These are phyloP conservation scores for Ceratosolen fusciceps DNA, from an alignment of 1,140 invertebrate genomes.

Conservation along the genomic window DNA sequence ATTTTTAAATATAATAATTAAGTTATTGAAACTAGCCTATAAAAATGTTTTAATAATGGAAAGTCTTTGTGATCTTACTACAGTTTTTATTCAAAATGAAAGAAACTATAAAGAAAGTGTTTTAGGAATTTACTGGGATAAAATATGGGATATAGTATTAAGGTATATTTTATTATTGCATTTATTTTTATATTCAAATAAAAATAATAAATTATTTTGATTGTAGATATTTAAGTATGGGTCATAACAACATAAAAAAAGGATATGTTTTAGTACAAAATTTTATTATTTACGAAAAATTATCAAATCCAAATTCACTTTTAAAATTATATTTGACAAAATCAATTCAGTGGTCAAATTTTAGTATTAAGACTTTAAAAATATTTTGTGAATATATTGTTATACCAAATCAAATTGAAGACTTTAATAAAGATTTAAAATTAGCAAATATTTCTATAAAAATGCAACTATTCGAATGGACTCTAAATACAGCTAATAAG, in stretches of 20 bases:
- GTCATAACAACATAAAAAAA: conserved; percentile 58
- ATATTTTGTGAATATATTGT: conserved; percentile 54
- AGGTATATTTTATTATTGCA: conserved; percentile 56
- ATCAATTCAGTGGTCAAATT: conserved; percentile 60
- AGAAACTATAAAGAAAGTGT: conserved; percentile 47
- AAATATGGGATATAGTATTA: conserved; percentile 66
- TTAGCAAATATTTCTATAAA: conserved; percentile 53
- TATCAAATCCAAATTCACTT: conserved; percentile 59
- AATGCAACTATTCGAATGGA: conserved; percentile 55
- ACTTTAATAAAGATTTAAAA: conserved; percentile 45
- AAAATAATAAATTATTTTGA: conserved; percentile 28
- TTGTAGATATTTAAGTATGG: conserved; percentile 56
- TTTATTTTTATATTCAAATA: not conserved
- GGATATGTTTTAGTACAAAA: conserved; percentile 65
- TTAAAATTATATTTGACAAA: conserved; percentile 66
- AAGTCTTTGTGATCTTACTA: conserved; percentile 62
- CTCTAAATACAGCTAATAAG: conserved; percentile 50
- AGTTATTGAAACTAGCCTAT: conserved; percentile 59
- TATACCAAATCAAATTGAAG: conserved; percentile 51
- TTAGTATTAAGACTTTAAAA: conserved; percentile 65
- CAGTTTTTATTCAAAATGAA: conserved; percentile 61
- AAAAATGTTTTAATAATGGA: conserved; percentile 62
- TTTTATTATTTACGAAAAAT: conserved; percentile 60
- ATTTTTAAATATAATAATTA: conserved; percentile 62
- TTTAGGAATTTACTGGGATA: conserved; percentile 60